Percentiles rank a stretch among this genome's conserved stretches.
Conservation (phyloP, 2,797 vertebrate genomes). For the Bufotes viridis region DNA sequence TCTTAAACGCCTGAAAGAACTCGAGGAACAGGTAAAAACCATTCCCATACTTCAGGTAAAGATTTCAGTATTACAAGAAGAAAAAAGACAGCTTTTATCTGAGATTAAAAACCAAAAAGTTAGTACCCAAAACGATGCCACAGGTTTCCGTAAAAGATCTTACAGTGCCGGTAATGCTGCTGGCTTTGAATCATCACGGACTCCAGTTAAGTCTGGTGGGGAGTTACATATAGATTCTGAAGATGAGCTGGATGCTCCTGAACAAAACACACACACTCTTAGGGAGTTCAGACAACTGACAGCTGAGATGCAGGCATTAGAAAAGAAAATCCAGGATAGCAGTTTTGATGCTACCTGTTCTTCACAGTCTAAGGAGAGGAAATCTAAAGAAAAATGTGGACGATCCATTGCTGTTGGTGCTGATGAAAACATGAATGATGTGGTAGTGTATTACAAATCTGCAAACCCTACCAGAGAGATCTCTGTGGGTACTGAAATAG, state of each 20-base stretch:
- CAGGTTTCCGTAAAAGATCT: slow-evolving; percentile 87
- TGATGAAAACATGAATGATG: slow-evolving; percentile 84
- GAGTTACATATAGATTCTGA: slow-evolving; percentile 88
- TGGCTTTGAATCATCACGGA: slow-evolving; percentile 84
- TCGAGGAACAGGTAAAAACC: slow-evolving; percentile 93
- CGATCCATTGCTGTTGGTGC: slow-evolving; percentile 84
- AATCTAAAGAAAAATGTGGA: slow-evolving; percentile 68
- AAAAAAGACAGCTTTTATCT: slow-evolving; percentile 88
- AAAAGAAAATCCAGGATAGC: slow-evolving; percentile 85
- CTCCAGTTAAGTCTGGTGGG: slow-evolving; percentile 76
- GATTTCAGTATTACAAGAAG: slow-evolving; percentile 96
- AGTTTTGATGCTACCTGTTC: slow-evolving; percentile 69
- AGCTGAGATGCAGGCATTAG: slow-evolving; percentile 91
- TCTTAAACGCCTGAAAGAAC: slow-evolving; percentile 90
- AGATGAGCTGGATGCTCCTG: slow-evolving; percentile 82
- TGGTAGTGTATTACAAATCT: slow-evolving; percentile 74
- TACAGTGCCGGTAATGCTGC: slow-evolving; percentile 93
- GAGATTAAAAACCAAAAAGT: slow-evolving; percentile 85
- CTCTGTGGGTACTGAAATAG: slow-evolving; percentile 78
- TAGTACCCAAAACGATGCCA: slow-evolving; percentile 69
- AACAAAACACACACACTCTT: slow-evolving; percentile 84
- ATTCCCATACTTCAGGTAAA: slow-evolving; percentile 98
- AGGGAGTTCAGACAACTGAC: slow-evolving; percentile 91
- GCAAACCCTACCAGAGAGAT: slow-evolving; percentile 73
- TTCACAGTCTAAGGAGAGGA: slow-evolving; percentile 61